Conservation (phyloP, 2,113 vertebrate species). For the Eolophus roseicapilla region DNA sequence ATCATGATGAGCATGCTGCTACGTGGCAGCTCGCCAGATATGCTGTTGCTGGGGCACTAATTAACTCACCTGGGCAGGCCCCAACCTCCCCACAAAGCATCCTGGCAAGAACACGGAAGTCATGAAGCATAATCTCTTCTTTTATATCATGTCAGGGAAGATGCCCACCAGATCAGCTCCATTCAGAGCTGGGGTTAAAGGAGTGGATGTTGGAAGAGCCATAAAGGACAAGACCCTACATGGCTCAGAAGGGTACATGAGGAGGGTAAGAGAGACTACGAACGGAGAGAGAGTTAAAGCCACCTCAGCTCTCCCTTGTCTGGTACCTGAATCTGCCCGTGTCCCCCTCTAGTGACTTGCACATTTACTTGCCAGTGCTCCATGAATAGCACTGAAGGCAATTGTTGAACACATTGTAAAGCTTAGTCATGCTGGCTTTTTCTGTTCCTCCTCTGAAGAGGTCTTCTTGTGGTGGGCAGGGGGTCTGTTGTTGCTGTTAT, state of each 20-base stretch:
- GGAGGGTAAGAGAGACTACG: background rate
- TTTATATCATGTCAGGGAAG: background rate
- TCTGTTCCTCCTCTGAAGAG: background rate
- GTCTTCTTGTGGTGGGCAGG: background rate
- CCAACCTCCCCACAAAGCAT: background rate
- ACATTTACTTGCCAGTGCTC: background rate
- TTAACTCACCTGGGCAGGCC: constrained; percentile 51
- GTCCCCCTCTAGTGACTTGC: background rate
- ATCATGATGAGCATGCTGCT: background rate
- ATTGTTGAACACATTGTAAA: background rate
- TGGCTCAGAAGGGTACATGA: background rate
- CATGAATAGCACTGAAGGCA: background rate
- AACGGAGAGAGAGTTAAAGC: background rate
- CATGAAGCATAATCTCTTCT: background rate
- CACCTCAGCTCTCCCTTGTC: background rate
- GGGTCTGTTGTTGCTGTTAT: background rate
- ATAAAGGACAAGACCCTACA: fast-evolving
- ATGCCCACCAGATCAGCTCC: background rate
- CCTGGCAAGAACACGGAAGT: constrained; percentile 2
- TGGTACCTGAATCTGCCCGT: fast-evolving
- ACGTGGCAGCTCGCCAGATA: background rate
- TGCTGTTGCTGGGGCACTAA: background rate
- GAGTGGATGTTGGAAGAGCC: background rate
- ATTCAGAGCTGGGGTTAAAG: background rate
- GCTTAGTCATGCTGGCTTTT: background rate